A percentile compares a stretch with the other conserved stretches of the same genome.
These are phyloP conservation scores for Phalloptychus januarius DNA, from an alignment of 2,797 vertebrate species.

Conservation along the genomic window DNA sequence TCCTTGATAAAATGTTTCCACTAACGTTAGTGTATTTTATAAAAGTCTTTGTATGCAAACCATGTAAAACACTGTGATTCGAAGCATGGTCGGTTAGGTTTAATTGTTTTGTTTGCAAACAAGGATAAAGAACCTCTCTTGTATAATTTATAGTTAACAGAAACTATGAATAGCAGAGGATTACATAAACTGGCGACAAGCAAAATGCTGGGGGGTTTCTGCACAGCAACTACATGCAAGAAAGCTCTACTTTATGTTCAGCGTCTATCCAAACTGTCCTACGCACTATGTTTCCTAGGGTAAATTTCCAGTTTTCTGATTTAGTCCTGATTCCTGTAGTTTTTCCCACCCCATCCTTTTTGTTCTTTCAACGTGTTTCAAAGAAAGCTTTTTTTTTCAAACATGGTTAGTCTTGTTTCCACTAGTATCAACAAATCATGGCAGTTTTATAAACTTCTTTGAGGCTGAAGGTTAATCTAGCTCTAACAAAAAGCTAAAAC, in stretches of 20 bases:
- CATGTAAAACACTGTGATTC: neutral
- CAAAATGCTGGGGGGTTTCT: neutral
- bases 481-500: conserved; percentile 2
- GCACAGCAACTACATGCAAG: neutral
- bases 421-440: conserved; percentile 5
- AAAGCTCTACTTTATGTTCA: neutral
- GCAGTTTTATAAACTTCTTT: conserved; percentile 9
- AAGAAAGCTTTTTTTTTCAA: neutral
- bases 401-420: conserved; percentile 7
- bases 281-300: neutral
- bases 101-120: neutral
- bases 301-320: neutral
- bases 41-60: neutral
- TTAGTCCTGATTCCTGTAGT: neutral
- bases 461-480: conserved; percentile 7
- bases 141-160: neutral
- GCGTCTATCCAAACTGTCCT: neutral
- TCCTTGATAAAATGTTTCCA: neutral
- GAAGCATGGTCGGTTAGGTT: neutral
- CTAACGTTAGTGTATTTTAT: neutral
- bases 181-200: neutral
- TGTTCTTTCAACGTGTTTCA: neutral
- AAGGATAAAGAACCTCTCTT: neutral
- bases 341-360: neutral
- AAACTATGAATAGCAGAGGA: neutral